Evolutionary conservation across 2,888 invertebrate species (phyloP), one percentile per base, ranked within the genome.

Genomic region (Bellardia pandia): DNA sequence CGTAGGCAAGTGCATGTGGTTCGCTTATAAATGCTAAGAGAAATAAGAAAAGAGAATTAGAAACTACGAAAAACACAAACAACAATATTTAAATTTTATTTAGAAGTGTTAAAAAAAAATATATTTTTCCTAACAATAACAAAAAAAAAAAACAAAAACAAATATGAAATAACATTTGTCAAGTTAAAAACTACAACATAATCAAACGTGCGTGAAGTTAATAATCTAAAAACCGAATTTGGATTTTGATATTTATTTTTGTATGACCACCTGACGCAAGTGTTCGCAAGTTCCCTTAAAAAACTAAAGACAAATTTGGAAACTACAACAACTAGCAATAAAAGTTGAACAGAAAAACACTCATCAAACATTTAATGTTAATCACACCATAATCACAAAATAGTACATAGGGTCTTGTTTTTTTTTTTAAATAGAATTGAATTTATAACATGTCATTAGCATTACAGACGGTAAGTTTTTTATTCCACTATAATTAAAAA

Each of bases 381-480:
- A 72, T 56, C 42, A 30, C 45, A 60, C 30, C 45, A 45, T 58
- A 13, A 9, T 30, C 13, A 45, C 23, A 60, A 45, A 56, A 56
- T 16, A 51, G 16, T 14, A 5, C n/a, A 45, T 5, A 2, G 11
- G 40, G 30, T 40, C 23, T 69, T 62, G 6, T 8, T 30, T 77
- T 71, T 64, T n/a, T n/a, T 62, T 71, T 64, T 45, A 45, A 45
- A 60, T 53, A 56, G 8, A 56, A 37, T 74, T 53, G 16, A 74
- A 48, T 60, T 66, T 23, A 48, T 2, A 84, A 78, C 23, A 84
- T 84, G 84, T 77, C 84, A 66, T 66, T 58, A 66, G 48, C 72
- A n/a, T 51, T 84, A 66, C 84, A 84, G 58, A 66, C 78, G 78
- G 84, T 84, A 51, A 78, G 84, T 78, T 42, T 23, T 42, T 69